Conservation (phyloP, 2,797 vertebrate species). For the Sorex maritimensis region DNA sequence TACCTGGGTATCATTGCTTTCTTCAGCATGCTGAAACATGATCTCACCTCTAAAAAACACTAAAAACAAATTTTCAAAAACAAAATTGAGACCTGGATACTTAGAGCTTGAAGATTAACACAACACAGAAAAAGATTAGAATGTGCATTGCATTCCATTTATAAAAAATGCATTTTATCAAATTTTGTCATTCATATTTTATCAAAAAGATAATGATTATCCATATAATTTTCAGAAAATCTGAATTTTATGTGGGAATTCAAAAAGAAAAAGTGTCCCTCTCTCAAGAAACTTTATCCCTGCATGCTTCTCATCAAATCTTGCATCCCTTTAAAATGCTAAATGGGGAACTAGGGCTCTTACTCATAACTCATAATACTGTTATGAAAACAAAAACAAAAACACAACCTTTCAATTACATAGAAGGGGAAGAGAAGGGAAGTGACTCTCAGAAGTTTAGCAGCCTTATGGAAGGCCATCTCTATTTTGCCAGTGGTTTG, state of each 20-base stretch:
- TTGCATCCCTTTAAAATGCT: slow-evolving; percentile 43
- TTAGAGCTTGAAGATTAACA: slow-evolving; percentile 71
- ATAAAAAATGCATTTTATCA: slow-evolving; percentile 18
- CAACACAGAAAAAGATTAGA: slow-evolving; percentile 58
- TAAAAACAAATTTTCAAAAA: slow-evolving; percentile 86
- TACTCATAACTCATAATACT: no score
- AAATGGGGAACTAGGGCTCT: background rate
- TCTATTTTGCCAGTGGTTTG: background rate
- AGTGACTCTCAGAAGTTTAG: slow-evolving; percentile 52
- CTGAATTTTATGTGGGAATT: slow-evolving; percentile 63
- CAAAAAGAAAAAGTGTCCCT: slow-evolving; percentile 12
- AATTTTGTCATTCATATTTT: slow-evolving; percentile 57
- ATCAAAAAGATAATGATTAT: background rate
- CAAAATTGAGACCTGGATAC: slow-evolving; percentile 67
- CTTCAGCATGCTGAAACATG: slow-evolving; percentile 85
- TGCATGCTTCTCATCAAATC: slow-evolving; percentile 8
- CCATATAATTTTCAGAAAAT: slow-evolving; percentile 63
- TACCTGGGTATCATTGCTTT: slow-evolving; percentile 87
- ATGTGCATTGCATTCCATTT: slow-evolving; percentile 50
- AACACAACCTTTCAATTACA: background rate
- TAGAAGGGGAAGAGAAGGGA: slow-evolving; percentile 14
- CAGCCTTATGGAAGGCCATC: background rate
- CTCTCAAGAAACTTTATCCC: slow-evolving; percentile 43
- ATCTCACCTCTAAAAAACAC: slow-evolving; percentile 90
- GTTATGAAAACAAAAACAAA: background rate